These are phyloP conservation scores for Otus sunia DNA, from an alignment of 2,113 vertebrate species.

Conservation along the genomic window DNA sequence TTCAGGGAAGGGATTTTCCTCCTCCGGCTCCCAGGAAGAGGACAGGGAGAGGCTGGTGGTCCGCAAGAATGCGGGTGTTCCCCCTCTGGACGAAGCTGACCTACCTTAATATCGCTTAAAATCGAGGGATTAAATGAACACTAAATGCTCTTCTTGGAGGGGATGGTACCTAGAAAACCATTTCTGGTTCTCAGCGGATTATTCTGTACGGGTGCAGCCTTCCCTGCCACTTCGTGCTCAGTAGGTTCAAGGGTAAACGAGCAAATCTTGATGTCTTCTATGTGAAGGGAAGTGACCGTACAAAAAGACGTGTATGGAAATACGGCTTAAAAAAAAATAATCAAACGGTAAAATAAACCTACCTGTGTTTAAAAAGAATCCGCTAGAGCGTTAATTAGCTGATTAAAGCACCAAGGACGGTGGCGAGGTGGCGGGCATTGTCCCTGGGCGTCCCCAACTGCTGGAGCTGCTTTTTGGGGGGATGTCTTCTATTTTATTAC, in stretches of 20 bases:
- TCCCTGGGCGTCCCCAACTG: accelerated
- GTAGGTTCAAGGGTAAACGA: background rate
- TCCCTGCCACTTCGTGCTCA: background rate
- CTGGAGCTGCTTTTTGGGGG: accelerated
- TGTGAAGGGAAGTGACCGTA: background rate
- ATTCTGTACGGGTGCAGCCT: background rate
- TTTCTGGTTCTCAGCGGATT: background rate
- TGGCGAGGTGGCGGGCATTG: accelerated
- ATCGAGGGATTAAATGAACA: background rate
- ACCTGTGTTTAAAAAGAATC: slow-evolving; percentile 14
- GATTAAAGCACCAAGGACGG: background rate
- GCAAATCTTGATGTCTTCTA: background rate
- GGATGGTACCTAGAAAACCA: background rate
- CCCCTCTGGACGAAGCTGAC: background rate
- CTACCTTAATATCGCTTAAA: background rate
- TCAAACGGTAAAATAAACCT: slow-evolving; percentile 24
- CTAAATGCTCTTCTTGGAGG: background rate
- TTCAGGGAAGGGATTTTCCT: background rate
- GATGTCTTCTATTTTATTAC: background rate
- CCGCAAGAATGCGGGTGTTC: background rate
- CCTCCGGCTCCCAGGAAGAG: background rate
- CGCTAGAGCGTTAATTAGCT: background rate
- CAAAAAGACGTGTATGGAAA: background rate
- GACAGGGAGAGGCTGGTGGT: background rate
- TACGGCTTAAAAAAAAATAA: background rate